These are phyloP conservation scores for Dryocosmus kuriphilus DNA, from an alignment of 2,888 invertebrate genomes.

Conservation along the genomic window DNA sequence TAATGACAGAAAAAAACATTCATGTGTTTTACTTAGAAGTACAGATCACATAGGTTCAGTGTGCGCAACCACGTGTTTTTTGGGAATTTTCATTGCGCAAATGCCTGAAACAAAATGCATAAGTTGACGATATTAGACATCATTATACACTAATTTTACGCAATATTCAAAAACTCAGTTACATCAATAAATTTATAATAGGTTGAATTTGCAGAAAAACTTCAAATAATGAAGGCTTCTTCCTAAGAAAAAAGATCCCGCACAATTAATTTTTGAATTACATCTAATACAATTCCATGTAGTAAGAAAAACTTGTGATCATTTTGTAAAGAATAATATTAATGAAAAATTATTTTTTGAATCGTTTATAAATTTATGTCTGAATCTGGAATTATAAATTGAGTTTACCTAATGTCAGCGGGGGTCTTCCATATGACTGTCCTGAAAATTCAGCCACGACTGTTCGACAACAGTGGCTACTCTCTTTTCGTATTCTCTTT, in stretches of 20 bases:
- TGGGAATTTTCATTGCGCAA: not conserved
- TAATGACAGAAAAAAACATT: not conserved
- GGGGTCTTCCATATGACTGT: slow-evolving; percentile 74
- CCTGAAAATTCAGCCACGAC: slow-evolving; percentile 80
- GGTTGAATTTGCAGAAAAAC: not conserved
- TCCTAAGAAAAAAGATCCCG: not conserved
- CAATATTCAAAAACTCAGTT: not conserved
- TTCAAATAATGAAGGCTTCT: no score
- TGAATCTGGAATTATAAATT: not conserved
- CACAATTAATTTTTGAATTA: not conserved
- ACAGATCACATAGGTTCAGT: not conserved
- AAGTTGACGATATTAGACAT: not conserved
- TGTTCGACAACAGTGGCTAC: slow-evolving; percentile 84
- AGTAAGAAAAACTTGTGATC: not conserved
- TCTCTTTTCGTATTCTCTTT: slow-evolving; percentile 83
- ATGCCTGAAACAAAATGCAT: not conserved
- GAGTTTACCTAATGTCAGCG: slow-evolving; percentile 72
- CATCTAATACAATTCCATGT: not conserved
- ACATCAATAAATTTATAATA: not conserved
- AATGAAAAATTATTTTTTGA: no score
- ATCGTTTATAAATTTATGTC: not conserved
- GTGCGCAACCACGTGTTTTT: not conserved
- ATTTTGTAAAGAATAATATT: not conserved
- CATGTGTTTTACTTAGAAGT: not conserved
- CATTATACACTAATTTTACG: not conserved